Percentiles rank a stretch among this genome's conserved stretches.
Evolutionary conservation across 2,797 vertebrate species (phyloP).

Genomic region (Lacerta viridis): DNA sequence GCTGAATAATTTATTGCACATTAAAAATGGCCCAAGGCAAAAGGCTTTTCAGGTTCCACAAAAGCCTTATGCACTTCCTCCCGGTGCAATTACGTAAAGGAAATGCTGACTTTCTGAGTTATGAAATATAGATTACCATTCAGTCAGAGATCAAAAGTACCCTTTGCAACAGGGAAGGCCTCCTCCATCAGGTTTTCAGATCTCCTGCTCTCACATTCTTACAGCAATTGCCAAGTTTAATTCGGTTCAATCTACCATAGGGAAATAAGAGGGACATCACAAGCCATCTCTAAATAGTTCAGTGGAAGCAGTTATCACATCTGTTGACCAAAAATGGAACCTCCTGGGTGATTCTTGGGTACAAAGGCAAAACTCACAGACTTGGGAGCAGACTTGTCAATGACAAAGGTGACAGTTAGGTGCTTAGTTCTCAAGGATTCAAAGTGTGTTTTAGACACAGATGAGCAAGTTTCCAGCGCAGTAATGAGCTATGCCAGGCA

Average conservation of each 20-base stretch:
- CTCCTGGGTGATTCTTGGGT: neutral
- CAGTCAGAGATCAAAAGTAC: conserved; percentile 60
- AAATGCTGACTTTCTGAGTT: conserved; percentile 75
- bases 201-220: conserved; percentile 23
- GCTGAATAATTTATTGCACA: conserved; percentile 81
- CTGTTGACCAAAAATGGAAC: conserved; percentile 8
- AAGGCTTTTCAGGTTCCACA: conserved; percentile 72
- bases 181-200: conserved; percentile 54
- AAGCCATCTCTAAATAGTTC: neutral
- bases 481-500: neutral
- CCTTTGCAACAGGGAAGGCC: neutral
- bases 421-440: conserved; percentile 6
- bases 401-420: neutral
- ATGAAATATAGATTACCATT: conserved; percentile 78
- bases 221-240: conserved; percentile 33
- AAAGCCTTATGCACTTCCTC: conserved; percentile 70
- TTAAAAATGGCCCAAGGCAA: conserved; percentile 77
- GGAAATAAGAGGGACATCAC: neutral
- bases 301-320: conserved; percentile 10
- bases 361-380: neutral
- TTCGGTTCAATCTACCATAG: conserved; percentile 2
- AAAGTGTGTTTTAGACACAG: neutral
- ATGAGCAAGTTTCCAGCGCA: neutral
- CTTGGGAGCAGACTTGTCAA: conserved; percentile 9
- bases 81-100: conserved; percentile 73